Evolutionary conservation across 1,140 invertebrate genomes (phyloP).

Genomic region (Trichonephila clavata): DNA sequence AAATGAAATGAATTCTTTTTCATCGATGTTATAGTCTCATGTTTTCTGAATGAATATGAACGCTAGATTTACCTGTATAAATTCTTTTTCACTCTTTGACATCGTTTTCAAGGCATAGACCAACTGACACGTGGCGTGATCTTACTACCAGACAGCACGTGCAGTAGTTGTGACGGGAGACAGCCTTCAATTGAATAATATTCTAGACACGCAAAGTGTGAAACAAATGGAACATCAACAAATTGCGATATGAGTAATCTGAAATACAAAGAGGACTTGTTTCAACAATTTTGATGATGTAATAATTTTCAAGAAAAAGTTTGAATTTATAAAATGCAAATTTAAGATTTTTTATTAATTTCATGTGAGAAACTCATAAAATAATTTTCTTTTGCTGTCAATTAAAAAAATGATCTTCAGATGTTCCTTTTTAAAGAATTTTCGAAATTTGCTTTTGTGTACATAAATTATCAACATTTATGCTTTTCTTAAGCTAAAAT

Average conservation of each 20-base stretch:
- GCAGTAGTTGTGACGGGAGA: conserved; percentile 45
- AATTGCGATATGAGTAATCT: neutral
- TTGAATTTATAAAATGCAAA: too few relatives aligned
- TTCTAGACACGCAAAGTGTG: conserved; percentile 7
- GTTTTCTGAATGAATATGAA: neutral
- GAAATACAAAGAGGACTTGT: neutral
- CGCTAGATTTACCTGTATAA: neutral
- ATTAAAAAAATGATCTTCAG: too few relatives aligned
- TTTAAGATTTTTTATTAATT: too few relatives aligned
- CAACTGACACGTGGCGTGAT: conserved; percentile 49
- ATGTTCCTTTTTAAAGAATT: too few relatives aligned
- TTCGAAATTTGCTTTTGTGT: too few relatives aligned
- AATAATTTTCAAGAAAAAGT: too few relatives aligned
- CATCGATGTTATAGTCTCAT: neutral
- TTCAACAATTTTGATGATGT: neutral
- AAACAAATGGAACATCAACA: neutral
- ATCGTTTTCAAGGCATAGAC: neutral
- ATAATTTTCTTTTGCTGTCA: too few relatives aligned
- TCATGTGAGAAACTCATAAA: too few relatives aligned
- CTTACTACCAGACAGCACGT: conserved; percentile 54
- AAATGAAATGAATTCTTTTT: too few relatives aligned
- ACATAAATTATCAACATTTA: too few relatives aligned
- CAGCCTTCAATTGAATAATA: conserved; percentile 43
- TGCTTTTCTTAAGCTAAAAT: too few relatives aligned
- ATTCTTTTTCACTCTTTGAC: neutral